These are phyloP conservation scores for Cyclargus thomasi DNA, from an alignment of 1,140 invertebrate genomes.

Conservation along the genomic window DNA sequence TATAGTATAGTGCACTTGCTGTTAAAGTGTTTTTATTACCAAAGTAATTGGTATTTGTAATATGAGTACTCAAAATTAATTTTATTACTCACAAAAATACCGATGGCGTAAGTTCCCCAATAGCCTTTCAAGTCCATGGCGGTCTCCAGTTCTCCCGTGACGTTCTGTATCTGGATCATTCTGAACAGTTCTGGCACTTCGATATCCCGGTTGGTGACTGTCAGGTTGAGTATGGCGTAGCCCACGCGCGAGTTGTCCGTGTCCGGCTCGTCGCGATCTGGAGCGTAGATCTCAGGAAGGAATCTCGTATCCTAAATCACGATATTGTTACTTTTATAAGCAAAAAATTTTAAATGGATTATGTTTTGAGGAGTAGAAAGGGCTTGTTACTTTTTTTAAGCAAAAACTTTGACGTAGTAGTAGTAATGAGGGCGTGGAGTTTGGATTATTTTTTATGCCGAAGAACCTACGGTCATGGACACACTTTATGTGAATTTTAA, in stretches of 20 bases:
- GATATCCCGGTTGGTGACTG: constrained; percentile 38
- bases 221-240: constrained; percentile 56
- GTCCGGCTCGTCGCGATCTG: constrained; percentile 68
- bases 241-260: constrained; percentile 71
- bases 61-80: too few species aligned
- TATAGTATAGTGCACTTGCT: too few species aligned
- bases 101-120: constrained; percentile 72
- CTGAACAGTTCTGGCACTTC: constrained; percentile 56
- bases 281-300: constrained; percentile 56
- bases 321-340: too few species aligned
- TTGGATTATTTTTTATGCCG: too few species aligned
- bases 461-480: too few species aligned
- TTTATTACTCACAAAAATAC: constrained; percentile 55
- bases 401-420: too few species aligned
- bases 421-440: constrained; percentile 2
- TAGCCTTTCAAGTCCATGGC: constrained; percentile 60
- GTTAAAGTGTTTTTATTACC: constrained; percentile 6
- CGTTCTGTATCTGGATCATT: constrained; percentile 38
- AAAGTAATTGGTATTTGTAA: too few species aligned
- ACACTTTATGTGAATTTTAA: too few species aligned
- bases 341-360: too few species aligned
- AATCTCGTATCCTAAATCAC: constrained; percentile 39
- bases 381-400: too few species aligned
- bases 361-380: too few species aligned
- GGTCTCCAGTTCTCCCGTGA: constrained; percentile 56